Evolutionary conservation across 2,888 invertebrate species (phyloP), one percentile per base, ranked within the genome.

Genomic region (Sclerodermus sp.): DNA sequence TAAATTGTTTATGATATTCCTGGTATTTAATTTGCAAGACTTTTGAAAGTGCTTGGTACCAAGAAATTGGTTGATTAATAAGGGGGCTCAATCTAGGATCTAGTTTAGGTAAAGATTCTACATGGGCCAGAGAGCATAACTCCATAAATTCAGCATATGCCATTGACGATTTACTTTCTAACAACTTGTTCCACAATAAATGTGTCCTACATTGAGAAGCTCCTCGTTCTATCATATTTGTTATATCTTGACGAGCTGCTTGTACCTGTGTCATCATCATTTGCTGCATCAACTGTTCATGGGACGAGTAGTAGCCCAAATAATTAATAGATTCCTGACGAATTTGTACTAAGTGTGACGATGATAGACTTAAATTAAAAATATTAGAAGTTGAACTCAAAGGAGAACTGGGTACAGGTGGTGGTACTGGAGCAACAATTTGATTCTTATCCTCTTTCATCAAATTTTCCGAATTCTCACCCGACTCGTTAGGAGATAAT

Each of bases 191-290:
- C 89, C 89, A 89, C 3, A 89, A 77, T n/a, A 84, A 76, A 73
- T 88, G 87, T 32, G 87, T 84, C 42, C 87, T 79, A 70, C 89
- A 89, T 67, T 88, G 85, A 12, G 85, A 80, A 67, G 84, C 84
- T 14, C 88, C 88, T 63, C 82, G 82, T 10, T 83, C 79, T 2
- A 88, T 84, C 81, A 88, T 85, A 23, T 81, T 80, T 16, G 78
- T 76, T 32, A 89, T 85, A 58, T 83, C 82, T 39, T 78, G 78
- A 41, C 82, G 81, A 0, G 84, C 84, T 2, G 79, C 79, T 16
- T 77, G 71, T 0, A 84, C 84, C 67, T 85, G 84, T 30, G 84
- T 82, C 62, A 81, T 74, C 47, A 86, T 84, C 49, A 85, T 72
- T 60, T 83, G 82, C 57, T 85, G 85, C 85, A 87, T 86, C 10